Percentiles rank a stretch among this genome's conserved stretches.
phyloP scores from a whole-genome alignment of 1,140 invertebrate genomes.

The Diprion similis region DNA sequence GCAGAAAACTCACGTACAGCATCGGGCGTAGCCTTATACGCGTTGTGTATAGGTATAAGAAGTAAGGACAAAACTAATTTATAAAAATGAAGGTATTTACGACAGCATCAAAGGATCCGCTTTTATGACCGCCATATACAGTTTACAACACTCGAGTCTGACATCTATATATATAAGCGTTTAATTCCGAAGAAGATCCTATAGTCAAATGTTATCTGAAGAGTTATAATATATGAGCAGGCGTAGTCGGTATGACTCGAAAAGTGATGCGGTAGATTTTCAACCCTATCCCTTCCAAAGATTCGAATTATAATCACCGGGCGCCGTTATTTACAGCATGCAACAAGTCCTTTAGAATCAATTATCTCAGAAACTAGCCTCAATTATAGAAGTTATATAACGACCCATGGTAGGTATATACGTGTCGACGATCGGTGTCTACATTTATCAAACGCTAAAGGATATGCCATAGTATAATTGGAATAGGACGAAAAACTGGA shows the following conservation, averaged over 20 bases:
- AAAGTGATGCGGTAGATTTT: constrained; percentile 4
- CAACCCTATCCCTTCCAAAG: not conserved
- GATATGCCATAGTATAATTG: not conserved
- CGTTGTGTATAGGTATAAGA: not conserved
- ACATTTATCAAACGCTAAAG: not conserved
- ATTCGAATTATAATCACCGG: not conserved
- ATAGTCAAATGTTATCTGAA: not conserved
- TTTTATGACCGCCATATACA: constrained; percentile 1
- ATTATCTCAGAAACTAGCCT: not conserved
- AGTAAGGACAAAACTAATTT: constrained; percentile 1
- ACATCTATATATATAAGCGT: not conserved
- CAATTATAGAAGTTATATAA: not conserved
- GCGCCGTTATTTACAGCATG: not conserved
- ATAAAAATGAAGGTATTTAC: constrained; percentile 6
- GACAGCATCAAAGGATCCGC: not conserved
- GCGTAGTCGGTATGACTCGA: not conserved
- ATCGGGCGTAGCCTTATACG: too few relatives aligned
- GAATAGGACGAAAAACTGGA: not conserved
- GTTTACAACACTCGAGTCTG: not conserved
- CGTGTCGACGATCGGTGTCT: constrained; percentile 22
- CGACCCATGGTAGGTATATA: constrained; percentile 22
- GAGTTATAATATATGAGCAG: not conserved
- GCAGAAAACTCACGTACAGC: too few relatives aligned
- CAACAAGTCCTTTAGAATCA: not conserved
- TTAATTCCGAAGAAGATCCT: not conserved